Evolutionary conservation across 2,888 invertebrate species (phyloP).

Genomic region (Protophormia terraenovae): DNA sequence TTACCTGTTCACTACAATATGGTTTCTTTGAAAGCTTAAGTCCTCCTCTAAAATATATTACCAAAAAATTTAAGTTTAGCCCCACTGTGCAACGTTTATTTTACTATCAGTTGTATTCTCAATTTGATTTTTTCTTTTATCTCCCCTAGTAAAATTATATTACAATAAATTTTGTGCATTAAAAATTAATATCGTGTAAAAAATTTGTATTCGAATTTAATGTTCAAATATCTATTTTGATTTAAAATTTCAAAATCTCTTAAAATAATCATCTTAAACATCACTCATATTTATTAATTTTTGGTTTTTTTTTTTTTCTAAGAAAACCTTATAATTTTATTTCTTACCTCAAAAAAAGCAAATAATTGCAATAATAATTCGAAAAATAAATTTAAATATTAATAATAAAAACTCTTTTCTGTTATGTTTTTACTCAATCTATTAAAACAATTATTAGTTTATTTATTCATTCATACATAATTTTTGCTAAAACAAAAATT

Average conservation of each 20-base stretch:
- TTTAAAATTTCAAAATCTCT: constrained; percentile 31
- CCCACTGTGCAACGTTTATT: no score
- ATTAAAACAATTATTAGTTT: constrained; percentile 41
- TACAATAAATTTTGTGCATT: neutral
- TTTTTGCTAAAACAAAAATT: constrained; percentile 45
- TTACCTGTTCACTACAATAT: no score
- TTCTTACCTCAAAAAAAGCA: neutral
- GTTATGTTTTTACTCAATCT: constrained; percentile 67
- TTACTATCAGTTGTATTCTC: no score
- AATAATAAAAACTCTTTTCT: neutral
- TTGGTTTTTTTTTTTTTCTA: no score
- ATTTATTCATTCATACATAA: constrained; percentile 38
- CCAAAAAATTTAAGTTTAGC: no score
- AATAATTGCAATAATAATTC: neutral
- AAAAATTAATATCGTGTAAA: no score
- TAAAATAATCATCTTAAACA: neutral
- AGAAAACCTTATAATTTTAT: neutral
- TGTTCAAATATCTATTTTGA: neutral
- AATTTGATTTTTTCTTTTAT: no score
- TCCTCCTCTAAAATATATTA: no score
- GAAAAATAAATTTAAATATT: constrained; percentile 9
- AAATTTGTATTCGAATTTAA: no score
- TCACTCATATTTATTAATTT: neutral
- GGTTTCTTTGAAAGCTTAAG: no score
- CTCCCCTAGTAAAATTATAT: no score